Base-by-base conservation (phyloP, 2,113 vertebrate genomes). In the Leucosticte australis region DNA sequence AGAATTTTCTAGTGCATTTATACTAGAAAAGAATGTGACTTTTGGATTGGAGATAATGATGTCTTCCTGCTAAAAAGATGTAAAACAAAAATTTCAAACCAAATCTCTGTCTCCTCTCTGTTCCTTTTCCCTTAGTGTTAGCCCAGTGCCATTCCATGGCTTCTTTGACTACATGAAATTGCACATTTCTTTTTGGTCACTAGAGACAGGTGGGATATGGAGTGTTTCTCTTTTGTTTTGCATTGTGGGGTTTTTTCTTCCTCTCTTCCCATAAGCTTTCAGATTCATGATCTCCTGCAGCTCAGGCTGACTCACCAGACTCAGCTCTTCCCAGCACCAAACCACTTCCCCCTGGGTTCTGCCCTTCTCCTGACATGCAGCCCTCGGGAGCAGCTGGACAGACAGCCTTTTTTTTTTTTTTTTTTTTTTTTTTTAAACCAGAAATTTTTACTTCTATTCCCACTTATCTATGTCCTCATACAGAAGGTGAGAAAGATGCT, bases 291-390 rank as follows among this genome's bases (percentile, higher is more conserved):
- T 5, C 28, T 87, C 13, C 55, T 70, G 64, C 11, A 65, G 9
- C 42, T 74, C 31, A 89, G 20, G 7, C 6, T 73, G 53, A 18
- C 4, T 80, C 24, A 39, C 15, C 37, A 10, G 30, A 1, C 15
- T 88, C n/a, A 63, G 10, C 7, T 65, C 6, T 87, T n/a, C 42
- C 14, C 19, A 55, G 24, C 8, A 46, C 23, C n/a, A 59, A 70
- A 30, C 1, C 4, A 7, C 7, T 71, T 84, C 5, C 5, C 44
- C 22, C 5, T 3, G 2, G 4, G 11, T 57, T 62, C 59, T 60
- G 10, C 0, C 0, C 3, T 68, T 9, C 63, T 56, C 10, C 37
- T 0, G 0, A 11, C 17, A 20, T 22, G 18, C 31, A 76, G 24
- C 4, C 31, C 33, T 57, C 0, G 0, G 10, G 3, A 75, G 6